phyloP scores from a whole-genome alignment of 2,888 invertebrate genomes.

The Eilema depressum region DNA sequence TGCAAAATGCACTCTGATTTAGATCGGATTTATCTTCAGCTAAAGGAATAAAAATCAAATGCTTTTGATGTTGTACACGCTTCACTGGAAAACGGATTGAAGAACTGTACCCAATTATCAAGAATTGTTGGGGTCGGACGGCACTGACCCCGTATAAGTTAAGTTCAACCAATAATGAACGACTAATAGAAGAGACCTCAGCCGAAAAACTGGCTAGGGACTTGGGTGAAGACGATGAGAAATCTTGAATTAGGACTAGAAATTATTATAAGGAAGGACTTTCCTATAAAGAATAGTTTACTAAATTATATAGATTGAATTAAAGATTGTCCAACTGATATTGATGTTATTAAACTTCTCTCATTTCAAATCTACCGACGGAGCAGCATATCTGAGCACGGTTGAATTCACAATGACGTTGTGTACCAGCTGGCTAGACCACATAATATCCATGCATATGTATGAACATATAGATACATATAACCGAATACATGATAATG shows the following conservation, averaged over 20 bases:
- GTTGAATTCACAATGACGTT: conserved; percentile 1
- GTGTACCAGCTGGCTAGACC: not conserved
- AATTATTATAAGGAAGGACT: not conserved
- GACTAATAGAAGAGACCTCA: too few species aligned
- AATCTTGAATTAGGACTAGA: not conserved
- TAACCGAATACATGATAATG: not conserved
- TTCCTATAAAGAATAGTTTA: not conserved
- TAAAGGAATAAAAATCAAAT: too few species aligned
- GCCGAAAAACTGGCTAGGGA: too few species aligned
- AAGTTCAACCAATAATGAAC: too few species aligned
- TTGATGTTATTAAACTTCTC: not conserved
- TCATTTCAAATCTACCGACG: not conserved
- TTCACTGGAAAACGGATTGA: too few species aligned
- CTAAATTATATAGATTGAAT: not conserved
- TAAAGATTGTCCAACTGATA: not conserved
- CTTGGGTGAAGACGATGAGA: too few species aligned
- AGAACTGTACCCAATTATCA: too few species aligned
- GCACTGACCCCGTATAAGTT: too few species aligned
- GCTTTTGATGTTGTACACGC: too few species aligned
- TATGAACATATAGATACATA: not conserved
- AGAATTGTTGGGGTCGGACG: too few species aligned
- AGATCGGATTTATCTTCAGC: too few species aligned
- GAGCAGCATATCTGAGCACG: not conserved
- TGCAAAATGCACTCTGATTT: too few species aligned
- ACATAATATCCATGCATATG: not conserved